Conservation (phyloP, 1,140 invertebrate genomes). For the Drosophila pruinosa region DNA sequence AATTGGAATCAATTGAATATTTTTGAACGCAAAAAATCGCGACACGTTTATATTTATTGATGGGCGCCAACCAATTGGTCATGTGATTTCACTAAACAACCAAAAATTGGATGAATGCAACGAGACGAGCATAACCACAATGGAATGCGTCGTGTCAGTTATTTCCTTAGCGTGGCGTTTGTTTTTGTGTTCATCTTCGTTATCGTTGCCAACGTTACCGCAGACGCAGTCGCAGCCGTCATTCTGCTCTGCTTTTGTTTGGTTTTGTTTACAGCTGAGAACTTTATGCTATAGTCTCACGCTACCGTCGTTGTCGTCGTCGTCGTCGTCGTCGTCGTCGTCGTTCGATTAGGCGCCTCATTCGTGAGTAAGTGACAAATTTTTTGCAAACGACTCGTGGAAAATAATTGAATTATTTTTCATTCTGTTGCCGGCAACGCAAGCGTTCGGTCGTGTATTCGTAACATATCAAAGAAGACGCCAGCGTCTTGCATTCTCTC, state of each 20-base stretch:
- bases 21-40: conserved; percentile 6
- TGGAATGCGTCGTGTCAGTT: neutral
- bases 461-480: neutral
- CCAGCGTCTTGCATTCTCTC: neutral
- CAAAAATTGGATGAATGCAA: neutral
- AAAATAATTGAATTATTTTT: conserved; percentile 79
- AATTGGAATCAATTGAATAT: conserved; percentile 70
- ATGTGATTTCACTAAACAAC: conserved; percentile 46
- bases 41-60: neutral
- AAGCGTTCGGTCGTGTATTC: conserved; percentile 67
- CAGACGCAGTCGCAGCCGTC: neutral
- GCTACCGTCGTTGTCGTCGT: conserved; percentile 9
- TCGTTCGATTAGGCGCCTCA: conserved; percentile 50
- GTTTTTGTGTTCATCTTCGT: conserved; percentile 57
- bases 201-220: conserved; percentile 58
- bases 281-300: conserved; percentile 10
- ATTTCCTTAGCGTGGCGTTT: conserved; percentile 6
- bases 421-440: conserved; percentile 76
- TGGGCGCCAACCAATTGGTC: conserved; percentile 32
- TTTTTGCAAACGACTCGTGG: conserved; percentile 48
- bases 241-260: neutral
- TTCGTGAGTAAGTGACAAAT: conserved; percentile 50
- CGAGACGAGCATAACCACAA: neutral
- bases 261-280: conserved; percentile 72
- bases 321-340: conserved; percentile 2